Percentiles rank a stretch among this genome's conserved stretches.
Conservation (phyloP, 2,888 invertebrate species). For the Athalia rosae region DNA sequence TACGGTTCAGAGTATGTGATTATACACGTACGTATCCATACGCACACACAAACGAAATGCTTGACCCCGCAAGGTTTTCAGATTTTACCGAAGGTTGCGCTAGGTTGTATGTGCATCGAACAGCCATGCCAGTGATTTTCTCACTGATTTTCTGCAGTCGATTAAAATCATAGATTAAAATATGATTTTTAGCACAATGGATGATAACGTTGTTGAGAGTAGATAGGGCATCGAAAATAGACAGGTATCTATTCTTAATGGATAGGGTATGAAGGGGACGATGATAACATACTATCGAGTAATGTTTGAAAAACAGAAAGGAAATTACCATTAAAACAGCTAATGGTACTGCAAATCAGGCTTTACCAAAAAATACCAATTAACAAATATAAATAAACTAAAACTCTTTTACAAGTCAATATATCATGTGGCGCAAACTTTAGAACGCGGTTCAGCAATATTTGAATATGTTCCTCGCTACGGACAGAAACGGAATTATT, state of each 20-base stretch:
- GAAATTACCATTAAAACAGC: neutral
- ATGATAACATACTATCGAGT: neutral
- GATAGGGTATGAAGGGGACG: neutral
- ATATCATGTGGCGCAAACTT: neutral
- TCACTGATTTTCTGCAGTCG: conserved; percentile 1
- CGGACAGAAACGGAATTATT: neutral
- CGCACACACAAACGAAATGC: no score
- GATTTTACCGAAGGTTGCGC: conserved; percentile 28
- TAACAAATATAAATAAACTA: no score
- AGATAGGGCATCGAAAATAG: conserved; percentile 1
- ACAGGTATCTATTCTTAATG: neutral
- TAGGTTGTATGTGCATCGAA: conserved; percentile 10
- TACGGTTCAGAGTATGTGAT: no score
- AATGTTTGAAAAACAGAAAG: neutral
- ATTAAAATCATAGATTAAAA: conserved; percentile 1
- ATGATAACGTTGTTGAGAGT: neutral
- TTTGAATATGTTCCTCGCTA: no score
- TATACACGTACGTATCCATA: no score
- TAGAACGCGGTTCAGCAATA: neutral
- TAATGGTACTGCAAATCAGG: no score
- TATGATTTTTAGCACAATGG: neutral
- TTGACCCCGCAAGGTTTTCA: conserved; percentile 10
- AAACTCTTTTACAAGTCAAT: conserved; percentile 1
- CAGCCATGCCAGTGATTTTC: neutral
- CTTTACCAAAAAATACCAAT: no score